Conservation (phyloP, 2,113 vertebrate species). For the Phaetusa simplex region DNA sequence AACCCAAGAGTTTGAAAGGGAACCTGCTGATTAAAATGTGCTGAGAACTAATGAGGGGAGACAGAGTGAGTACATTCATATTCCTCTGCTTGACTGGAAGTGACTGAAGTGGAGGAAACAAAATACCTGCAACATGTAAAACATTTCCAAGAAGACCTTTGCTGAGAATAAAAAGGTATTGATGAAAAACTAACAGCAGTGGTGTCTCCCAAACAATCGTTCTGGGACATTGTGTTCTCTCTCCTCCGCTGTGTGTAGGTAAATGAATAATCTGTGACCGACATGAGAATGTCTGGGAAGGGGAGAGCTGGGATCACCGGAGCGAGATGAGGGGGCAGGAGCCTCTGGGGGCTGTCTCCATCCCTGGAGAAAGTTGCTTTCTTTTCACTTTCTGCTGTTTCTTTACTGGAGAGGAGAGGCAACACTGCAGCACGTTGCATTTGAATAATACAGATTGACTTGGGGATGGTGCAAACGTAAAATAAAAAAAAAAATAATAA, state of each 20-base stretch:
- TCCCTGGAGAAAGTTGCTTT: neutral
- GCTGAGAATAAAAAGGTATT: constrained; percentile 3
- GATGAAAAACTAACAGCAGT: constrained; percentile 17
- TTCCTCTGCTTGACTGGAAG: neutral
- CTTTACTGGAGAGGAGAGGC: neutral
- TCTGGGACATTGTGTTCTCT: constrained; percentile 49
- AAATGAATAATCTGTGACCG: neutral
- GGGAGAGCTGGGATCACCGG: neutral
- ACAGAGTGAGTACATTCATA: neutral
- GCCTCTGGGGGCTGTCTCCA: neutral
- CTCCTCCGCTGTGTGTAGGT: neutral
- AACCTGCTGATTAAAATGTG: constrained; percentile 1
- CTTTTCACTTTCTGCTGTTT: neutral
- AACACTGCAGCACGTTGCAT: neutral
- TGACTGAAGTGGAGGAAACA: constrained; percentile 1
- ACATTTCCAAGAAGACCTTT: constrained; percentile 37
- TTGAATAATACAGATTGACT: neutral
- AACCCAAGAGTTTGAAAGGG: neutral
- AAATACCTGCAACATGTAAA: constrained; percentile 1
- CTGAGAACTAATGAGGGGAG: neutral
- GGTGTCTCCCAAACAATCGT: neutral
- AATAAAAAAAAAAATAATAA: neutral
- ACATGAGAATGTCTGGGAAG: neutral
- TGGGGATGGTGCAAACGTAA: neutral
- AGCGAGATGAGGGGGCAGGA: neutral